Conservation (phyloP, 2,888 invertebrate species). For the Drosophila kuntzei region DNA sequence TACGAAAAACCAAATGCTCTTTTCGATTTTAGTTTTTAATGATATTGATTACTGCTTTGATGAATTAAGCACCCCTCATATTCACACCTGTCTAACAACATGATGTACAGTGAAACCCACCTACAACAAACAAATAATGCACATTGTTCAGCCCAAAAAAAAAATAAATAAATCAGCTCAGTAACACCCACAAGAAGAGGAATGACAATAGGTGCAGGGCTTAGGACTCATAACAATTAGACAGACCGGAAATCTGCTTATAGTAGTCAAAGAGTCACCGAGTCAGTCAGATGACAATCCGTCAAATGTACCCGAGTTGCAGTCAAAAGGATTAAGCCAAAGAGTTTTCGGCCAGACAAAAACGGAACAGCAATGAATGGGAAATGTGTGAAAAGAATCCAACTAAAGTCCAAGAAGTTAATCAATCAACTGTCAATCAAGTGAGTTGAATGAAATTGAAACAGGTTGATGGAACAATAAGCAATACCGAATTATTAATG, state of each 20-base stretch:
- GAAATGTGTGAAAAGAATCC: constrained; percentile 72
- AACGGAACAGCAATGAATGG: constrained; percentile 63
- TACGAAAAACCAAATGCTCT: constrained; percentile 23
- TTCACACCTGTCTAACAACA: constrained; percentile 6
- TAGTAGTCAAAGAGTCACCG: constrained; percentile 33
- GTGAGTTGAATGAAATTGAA: constrained; percentile 67
- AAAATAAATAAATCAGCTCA: constrained; percentile 42
- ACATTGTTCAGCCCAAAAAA: constrained; percentile 22
- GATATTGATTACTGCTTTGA: neutral
- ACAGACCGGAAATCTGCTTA: constrained; percentile 77
- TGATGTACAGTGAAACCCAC: constrained; percentile 15
- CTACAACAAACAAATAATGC: constrained; percentile 16
- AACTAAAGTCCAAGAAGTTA: constrained; percentile 58
- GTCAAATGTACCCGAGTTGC: constrained; percentile 56
- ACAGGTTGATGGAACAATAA: constrained; percentile 70
- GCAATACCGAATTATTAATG: constrained; percentile 67
- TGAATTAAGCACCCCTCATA: neutral
- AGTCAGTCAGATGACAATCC: constrained; percentile 66
- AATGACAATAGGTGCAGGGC: constrained; percentile 49
- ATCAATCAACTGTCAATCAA: constrained; percentile 81
- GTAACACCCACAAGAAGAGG: constrained; percentile 53
- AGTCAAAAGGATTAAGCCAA: constrained; percentile 77
- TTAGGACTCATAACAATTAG: constrained; percentile 62
- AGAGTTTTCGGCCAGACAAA: constrained; percentile 54
- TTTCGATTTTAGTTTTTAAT: neutral